Evolutionary conservation across 2,113 vertebrate genomes (phyloP), one percentile per base, ranked within the genome.

Genomic region (Hyperoodon ampullatus): DNA sequence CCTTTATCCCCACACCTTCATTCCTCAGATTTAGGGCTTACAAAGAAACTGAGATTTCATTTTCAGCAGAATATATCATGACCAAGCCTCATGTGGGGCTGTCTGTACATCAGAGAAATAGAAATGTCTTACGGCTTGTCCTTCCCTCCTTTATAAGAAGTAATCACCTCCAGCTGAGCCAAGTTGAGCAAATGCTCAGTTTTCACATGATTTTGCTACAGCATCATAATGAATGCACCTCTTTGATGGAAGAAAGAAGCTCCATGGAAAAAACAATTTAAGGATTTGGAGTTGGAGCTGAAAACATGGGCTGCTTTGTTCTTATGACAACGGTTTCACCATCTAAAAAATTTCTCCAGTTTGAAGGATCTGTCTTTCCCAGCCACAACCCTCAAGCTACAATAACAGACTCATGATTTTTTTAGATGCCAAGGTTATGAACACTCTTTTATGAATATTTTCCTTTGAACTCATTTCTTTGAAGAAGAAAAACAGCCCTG

Each of bases 391-490:
- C 97, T 97, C 96, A n/a, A 96, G 92, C 95, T 90, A 82, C 92
- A 90, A 84, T 72, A 95, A 94, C 92, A 97, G 83, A 70, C 90
- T 87, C 60, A 2, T 95, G 94, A 78, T 50, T 72, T 95, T 87
- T 90, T 95, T 94, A 88, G 72, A 97, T 94, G 90, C 92, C 95
- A 96, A 84, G 80, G 78, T 96, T 95, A 96, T 96, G 94, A 97
- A 94, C 94, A 91, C 83, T 35, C 94, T 93, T 91, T 95, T 96
- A 96, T 87, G 95, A 95, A 91, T 87, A 96, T 95, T 94, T 92
- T 91, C 86, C 94, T 98, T 97, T 97, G 97, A 98, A 97, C 82
- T 96, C 88, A 47, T 75, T 91, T 95, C 90, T 97, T 71, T 75
- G 44, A 82, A 83, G 71, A 82, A 93, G 71, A 94, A 95, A 96